Evolutionary conservation across 2,113 vertebrate species (phyloP), one percentile per base, ranked within the genome.

Genomic region (Indicator maculatus): DNA sequence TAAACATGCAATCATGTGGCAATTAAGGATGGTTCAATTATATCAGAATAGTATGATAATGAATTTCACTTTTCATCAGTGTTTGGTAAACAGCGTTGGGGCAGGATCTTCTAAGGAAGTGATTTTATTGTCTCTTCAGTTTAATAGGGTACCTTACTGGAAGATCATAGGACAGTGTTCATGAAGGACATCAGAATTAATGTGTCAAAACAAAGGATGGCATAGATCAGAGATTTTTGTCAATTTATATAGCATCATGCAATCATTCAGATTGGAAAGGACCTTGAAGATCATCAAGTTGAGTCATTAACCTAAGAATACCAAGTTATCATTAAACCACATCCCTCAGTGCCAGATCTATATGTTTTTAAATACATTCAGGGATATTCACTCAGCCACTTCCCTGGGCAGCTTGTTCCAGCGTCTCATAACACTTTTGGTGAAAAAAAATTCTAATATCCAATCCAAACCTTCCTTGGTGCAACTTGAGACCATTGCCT

Each of bases 1-100:
- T 93, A 93, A 93, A 94, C 82, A 94, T 94, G 92, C 19, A 95
- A 96, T 95, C 88, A 89, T 92, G 60, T 86, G 45, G 59, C 47
- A 96, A 90, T 95, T 96, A 95, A 60, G 9, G 19, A 75, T 70
- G 26, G 58, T 38, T 31, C 70, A 71, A 92, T 83, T 92, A 56
- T 65, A 76, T 56, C 61, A 92, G 75, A 92, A 79, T 44, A 83
- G 41, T 69, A 91, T 91, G 72, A 64, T 93, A 88, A 95, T 95
- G 88, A 95, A 89, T 36, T 88, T 95, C 58, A 88, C 17, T 91
- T 77, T 91, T 69, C 81, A 90, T 53, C 27, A 31, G 41, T 44
- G 6, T 91, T 85, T 91, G 30, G 79, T 89, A 95, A 94, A 94
- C 60, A 93, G 59, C 67, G 16, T 58, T 44, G 61, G 26, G 55